Evolutionary conservation across 1,140 invertebrate species (phyloP).

Genomic region (Hylyphantes graminicola): DNA sequence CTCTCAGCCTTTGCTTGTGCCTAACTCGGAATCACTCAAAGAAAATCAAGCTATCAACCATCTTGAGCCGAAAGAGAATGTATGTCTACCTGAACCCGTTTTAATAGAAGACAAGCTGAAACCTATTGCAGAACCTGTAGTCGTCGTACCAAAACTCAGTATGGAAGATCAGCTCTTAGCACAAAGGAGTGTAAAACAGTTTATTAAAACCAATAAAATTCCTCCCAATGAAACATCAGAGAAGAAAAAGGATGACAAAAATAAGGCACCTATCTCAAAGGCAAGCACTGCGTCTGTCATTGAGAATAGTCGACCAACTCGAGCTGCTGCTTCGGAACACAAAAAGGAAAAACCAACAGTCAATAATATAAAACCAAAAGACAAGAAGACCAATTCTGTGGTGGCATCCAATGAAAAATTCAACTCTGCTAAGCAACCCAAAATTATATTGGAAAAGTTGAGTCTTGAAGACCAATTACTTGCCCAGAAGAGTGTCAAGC

Average conservation of each 20-base stretch:
- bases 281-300: too few relatives aligned
- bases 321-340: too few relatives aligned
- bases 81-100: not conserved
- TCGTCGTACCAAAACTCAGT: conserved; percentile 50
- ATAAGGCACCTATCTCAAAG: too few relatives aligned
- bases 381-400: too few relatives aligned
- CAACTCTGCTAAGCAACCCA: conserved; percentile 10
- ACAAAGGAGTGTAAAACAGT: conserved; percentile 58
- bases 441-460: conserved; percentile 49
- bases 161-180: conserved; percentile 57
- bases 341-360: too few relatives aligned
- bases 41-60: conserved; percentile 29
- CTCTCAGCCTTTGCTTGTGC: conserved; percentile 30
- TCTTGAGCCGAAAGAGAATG: conserved; percentile 25
- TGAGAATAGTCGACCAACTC: too few relatives aligned
- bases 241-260: too few relatives aligned
- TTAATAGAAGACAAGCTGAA: conserved; percentile 2
- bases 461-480: conserved; percentile 56
- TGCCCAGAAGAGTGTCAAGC: conserved; percentile 59
- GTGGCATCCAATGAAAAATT: conserved; percentile 1
- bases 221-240: not conserved
- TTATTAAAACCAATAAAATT: conserved; percentile 48
- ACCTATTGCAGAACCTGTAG: conserved; percentile 30
- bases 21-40: conserved; percentile 24
- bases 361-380: too few relatives aligned